These are phyloP conservation scores for Cyrtodaria siliqua DNA, from an alignment of 2,888 invertebrate species.

Conservation along the genomic window DNA sequence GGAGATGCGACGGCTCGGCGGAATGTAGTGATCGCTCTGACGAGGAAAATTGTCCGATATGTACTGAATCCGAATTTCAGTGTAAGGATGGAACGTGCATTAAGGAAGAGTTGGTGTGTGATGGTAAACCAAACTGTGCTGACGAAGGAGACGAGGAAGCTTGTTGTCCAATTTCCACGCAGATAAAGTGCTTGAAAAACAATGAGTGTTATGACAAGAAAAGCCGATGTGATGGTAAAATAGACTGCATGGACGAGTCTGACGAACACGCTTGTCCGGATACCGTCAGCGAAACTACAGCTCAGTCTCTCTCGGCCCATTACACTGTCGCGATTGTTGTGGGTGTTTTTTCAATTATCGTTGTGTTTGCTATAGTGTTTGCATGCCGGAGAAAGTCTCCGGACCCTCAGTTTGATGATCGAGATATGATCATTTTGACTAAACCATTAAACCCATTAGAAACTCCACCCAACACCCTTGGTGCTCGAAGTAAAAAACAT, in stretches of 20 bases:
- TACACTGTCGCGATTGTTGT: conserved; percentile 86
- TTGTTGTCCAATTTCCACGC: conserved; percentile 77
- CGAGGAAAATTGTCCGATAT: conserved; percentile 81
- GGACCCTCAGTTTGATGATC: conserved; percentile 70
- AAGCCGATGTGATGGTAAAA: conserved; percentile 75
- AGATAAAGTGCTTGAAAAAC: conserved; percentile 78
- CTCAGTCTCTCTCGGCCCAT: conserved; percentile 73
- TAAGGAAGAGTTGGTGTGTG: conserved; percentile 86
- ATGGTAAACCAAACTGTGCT: conserved; percentile 72
- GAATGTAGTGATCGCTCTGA: conserved; percentile 85
- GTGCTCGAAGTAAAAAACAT: conserved; percentile 75
- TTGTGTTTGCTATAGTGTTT: conserved; percentile 86
- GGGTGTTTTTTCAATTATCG: conserved; percentile 87
- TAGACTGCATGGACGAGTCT: conserved; percentile 77
- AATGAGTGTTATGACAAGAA: conserved; percentile 71
- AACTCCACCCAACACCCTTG: conserved; percentile 76
- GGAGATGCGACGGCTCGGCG: conserved; percentile 96
- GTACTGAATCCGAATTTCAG: conserved; percentile 75
- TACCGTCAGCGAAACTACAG: conserved; percentile 22
- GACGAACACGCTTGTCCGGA: conserved; percentile 44
- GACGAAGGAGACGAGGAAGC: conserved; percentile 70
- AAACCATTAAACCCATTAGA: conserved; percentile 78
- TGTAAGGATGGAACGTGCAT: conserved; percentile 80
- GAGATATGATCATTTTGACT: conserved; percentile 75
- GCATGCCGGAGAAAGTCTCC: conserved; percentile 80